These are phyloP conservation scores for Oryzias melastigma DNA, from an alignment of 2,113 vertebrate genomes.

Conservation along the genomic window DNA sequence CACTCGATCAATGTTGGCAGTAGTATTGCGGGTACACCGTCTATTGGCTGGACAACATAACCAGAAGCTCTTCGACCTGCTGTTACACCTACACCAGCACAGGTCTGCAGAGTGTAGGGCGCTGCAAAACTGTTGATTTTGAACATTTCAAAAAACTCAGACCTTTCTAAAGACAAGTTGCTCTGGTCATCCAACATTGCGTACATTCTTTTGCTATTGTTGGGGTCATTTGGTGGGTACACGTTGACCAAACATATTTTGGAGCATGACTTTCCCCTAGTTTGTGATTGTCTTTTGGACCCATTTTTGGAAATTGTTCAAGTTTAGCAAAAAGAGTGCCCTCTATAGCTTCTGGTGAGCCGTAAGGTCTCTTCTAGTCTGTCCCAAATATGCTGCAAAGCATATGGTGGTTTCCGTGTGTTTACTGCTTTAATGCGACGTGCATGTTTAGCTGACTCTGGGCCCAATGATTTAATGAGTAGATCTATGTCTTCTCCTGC, in stretches of 20 bases:
- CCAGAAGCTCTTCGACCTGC: no score
- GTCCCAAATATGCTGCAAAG: neutral
- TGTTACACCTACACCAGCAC: no score
- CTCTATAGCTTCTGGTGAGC: conserved; percentile 1
- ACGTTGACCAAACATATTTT: neutral
- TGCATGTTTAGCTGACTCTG: neutral
- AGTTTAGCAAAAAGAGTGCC: neutral
- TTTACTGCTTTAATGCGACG: neutral
- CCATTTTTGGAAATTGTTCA: neutral
- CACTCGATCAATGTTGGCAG: neutral
- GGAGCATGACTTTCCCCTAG: neutral
- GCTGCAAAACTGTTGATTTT: neutral
- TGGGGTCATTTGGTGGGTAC: neutral
- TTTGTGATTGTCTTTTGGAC: neutral
- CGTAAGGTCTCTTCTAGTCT: neutral
- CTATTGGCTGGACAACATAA: no score
- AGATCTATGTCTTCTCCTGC: neutral
- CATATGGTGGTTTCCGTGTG: neutral
- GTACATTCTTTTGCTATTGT: neutral
- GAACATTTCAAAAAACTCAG: neutral
- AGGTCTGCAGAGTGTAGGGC: neutral
- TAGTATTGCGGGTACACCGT: no score
- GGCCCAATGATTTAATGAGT: neutral
- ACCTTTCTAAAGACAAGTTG: neutral
- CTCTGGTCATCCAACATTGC: conserved; percentile 1